Evolutionary conservation across 2,113 vertebrate species (phyloP).

Genomic region (Rhizomys pruinosus): DNA sequence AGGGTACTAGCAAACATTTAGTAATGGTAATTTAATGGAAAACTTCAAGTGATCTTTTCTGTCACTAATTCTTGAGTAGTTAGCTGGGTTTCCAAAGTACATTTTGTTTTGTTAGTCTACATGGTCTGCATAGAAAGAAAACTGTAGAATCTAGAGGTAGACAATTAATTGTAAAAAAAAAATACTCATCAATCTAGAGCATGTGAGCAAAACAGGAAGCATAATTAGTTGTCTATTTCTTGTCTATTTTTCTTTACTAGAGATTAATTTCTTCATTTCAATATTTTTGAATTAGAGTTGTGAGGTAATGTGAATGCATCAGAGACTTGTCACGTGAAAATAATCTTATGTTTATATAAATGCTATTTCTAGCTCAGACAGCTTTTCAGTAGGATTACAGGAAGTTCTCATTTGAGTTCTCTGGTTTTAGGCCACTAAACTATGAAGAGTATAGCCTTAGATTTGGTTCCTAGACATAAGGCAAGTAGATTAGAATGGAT

Average conservation of each 20-base stretch:
- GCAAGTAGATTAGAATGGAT: background rate
- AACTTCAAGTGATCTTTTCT: background rate
- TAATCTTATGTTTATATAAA: background rate
- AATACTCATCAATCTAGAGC: background rate
- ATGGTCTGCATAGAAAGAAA: conserved; percentile 10
- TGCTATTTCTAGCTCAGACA: background rate
- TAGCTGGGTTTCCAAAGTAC: background rate
- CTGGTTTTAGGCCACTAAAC: background rate
- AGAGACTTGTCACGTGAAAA: background rate
- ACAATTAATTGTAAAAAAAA: background rate
- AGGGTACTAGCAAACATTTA: background rate
- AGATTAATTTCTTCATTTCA: background rate
- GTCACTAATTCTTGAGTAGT: background rate
- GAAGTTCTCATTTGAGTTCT: background rate
- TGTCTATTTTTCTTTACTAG: background rate
- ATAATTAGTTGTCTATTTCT: background rate
- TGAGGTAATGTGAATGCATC: background rate
- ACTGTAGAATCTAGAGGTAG: background rate
- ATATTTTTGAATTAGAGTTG: background rate
- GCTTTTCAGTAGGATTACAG: conserved; percentile 8
- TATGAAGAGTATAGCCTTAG: background rate
- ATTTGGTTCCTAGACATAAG: background rate
- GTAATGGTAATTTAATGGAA: background rate
- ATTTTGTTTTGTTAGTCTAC: background rate
- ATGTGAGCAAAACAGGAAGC: background rate